phyloP scores from a whole-genome alignment of 2,113 vertebrate species.

The Antechinus stuartii region DNA sequence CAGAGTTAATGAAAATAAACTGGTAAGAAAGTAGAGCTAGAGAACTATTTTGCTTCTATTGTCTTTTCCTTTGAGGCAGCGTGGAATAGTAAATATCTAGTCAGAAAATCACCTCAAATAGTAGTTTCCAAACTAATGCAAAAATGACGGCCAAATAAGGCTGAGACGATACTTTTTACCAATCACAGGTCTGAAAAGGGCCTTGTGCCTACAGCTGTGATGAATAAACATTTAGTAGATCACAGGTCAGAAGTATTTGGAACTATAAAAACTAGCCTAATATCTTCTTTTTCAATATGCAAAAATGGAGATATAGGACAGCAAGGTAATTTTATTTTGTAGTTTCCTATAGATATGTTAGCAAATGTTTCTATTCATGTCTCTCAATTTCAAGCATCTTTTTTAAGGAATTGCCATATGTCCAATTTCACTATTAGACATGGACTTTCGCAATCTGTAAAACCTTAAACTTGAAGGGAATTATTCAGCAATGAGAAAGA shows the following conservation, averaged over 20 bases:
- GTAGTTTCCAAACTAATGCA: neutral
- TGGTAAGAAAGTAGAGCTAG: too few relatives aligned
- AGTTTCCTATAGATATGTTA: too few relatives aligned
- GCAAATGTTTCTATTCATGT: neutral
- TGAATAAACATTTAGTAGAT: neutral
- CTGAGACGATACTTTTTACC: neutral
- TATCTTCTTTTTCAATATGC: too few relatives aligned
- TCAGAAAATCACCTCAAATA: neutral
- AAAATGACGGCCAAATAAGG: neutral
- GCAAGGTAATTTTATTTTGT: too few relatives aligned
- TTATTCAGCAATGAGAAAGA: neutral
- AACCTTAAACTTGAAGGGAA: constrained; percentile 7
- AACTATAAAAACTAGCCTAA: neutral
- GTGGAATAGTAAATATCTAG: too few relatives aligned
- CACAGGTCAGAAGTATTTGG: neutral
- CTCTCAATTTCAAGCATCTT: neutral
- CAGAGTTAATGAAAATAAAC: too few relatives aligned
- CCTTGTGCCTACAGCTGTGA: neutral
- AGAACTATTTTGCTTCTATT: too few relatives aligned
- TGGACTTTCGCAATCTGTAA: constrained; percentile 25
- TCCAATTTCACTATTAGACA: neutral
- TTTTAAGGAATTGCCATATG: constrained; percentile 21
- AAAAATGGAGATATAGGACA: too few relatives aligned
- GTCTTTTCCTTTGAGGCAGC: too few relatives aligned
- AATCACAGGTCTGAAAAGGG: neutral